Base-by-base conservation (phyloP, 2,888 invertebrate species). In the Nomada ruficornis region DNA sequence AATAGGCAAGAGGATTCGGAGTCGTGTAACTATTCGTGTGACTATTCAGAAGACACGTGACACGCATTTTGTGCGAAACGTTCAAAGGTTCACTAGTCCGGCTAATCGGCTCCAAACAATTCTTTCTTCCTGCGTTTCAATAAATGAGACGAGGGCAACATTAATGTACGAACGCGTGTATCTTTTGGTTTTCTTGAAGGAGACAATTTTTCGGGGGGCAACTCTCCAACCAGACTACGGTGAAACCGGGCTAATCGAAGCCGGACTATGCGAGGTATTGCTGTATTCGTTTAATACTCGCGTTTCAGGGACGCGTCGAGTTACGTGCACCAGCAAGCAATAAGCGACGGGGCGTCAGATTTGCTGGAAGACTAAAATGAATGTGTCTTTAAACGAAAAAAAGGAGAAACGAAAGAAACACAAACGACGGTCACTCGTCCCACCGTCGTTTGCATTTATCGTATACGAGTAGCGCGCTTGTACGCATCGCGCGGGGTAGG, bases 261-360 rank as follows among this genome's bases (percentile, higher is more conserved):
- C 7, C 36, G 7, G 7, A 7, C 36, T 7, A 36, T 7, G 7
- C 36, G 36, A 7, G 36, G 5, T 36, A 36, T 36, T 7, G 36
- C 7, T 5, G 36, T 26, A 50, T 70, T 54, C 42, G 2, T 23
- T 11, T 52, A 57, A 67, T 3, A 10, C 23, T 55, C 15, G 20
- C 1, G 50, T 54, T 67, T 71, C 78, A 83, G 77, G 82, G 82
- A 82, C 67, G 71, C 57, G 10, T 42, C 23, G 29, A 70, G 68
- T 75, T 78, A 68, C 59, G 74, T 74, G 36, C 29, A 83, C 70
- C 74, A 23, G 13, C 18, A 15, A 63, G 70, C 55, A 75, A 50
- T 75, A 83, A 55, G 82, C 77, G 82, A 71, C 74, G 83, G 77
- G 63, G 68, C 20, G 13, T 29, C 52, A 26, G 62, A 64, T 4